Evolutionary conservation across 2,888 invertebrate genomes (phyloP).

Genomic region (Reticulitermes lucifugus): DNA sequence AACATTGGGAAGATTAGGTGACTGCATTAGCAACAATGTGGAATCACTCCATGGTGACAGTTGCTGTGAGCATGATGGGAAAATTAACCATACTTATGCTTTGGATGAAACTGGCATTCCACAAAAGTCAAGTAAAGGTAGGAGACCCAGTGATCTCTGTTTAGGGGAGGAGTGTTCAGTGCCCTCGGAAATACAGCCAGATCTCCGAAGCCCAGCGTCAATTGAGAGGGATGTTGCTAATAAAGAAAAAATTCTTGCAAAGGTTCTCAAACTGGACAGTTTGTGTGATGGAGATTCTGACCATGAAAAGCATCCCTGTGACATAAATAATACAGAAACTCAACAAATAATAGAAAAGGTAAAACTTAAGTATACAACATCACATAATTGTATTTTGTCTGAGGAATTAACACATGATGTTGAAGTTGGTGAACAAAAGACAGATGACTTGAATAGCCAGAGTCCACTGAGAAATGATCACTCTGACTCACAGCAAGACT

Average conservation of each 20-base stretch:
- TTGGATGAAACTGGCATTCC: not conserved
- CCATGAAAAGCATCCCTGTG: not conserved
- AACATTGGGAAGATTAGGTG: slow-evolving; percentile 45
- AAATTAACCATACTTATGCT: not conserved
- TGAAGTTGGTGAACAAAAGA: not conserved
- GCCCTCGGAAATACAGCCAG: slow-evolving; percentile 45
- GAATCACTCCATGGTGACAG: slow-evolving; percentile 22
- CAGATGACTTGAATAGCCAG: slow-evolving; percentile 5
- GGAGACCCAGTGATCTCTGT: slow-evolving; percentile 11
- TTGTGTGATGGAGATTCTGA: slow-evolving; percentile 38
- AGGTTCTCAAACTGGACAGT: slow-evolving; percentile 54
- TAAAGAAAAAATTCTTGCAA: slow-evolving; percentile 57
- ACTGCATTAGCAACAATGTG: slow-evolving; percentile 35
- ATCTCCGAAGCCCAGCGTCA: slow-evolving; percentile 50
- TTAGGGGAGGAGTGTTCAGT: slow-evolving; percentile 2
- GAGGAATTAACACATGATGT: not conserved
- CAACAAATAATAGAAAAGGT: slow-evolving; percentile 12
- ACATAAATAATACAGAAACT: not conserved
- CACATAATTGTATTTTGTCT: slow-evolving; percentile 15
- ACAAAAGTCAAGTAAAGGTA: slow-evolving; percentile 7
- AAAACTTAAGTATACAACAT: not conserved
- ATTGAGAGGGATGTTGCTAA: slow-evolving; percentile 55
- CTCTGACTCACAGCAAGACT: not conserved
- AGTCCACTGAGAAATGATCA: not conserved
- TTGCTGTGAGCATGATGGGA: slow-evolving; percentile 19